phyloP scores from a whole-genome alignment of 2,888 invertebrate species.

The Melinopterus prodromus region DNA sequence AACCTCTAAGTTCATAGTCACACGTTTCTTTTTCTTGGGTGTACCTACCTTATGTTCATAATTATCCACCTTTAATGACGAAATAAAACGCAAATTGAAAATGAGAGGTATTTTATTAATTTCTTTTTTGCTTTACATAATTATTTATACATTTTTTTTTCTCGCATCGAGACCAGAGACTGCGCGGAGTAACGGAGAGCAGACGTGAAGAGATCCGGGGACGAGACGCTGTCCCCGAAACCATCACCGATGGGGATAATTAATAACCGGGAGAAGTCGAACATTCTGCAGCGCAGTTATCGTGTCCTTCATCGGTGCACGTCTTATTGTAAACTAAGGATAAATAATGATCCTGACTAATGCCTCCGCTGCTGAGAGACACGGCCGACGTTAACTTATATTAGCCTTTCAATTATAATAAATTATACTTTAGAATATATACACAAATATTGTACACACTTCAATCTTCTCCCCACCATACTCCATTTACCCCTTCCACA shows the following conservation, averaged over 20 bases:
- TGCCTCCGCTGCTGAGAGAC: constrained; percentile 52
- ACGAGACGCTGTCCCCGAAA: constrained; percentile 12
- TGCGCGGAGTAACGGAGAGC: not conserved
- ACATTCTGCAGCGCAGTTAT: constrained; percentile 51
- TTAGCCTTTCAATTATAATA: constrained; percentile 45
- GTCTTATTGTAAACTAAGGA: constrained; percentile 42
- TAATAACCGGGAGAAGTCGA: constrained; percentile 52
- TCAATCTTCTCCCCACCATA: constrained; percentile 26
- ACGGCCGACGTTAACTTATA: constrained; percentile 43
- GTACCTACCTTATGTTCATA: not conserved
- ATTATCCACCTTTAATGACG: not conserved
- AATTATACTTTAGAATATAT: constrained; percentile 52
- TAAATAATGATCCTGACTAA: constrained; percentile 53
- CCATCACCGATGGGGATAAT: constrained; percentile 44
- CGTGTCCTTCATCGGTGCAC: constrained; percentile 52
- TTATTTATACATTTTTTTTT: constrained; percentile 17
- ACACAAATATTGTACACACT: constrained; percentile 52
- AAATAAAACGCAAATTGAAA: constrained; percentile 7
- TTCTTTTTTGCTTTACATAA: constrained; percentile 20
- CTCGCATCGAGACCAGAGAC: constrained; percentile 17
- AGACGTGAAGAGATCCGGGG: not conserved
- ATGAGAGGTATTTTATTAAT: constrained; percentile 24
- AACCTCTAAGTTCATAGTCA: too few species aligned
- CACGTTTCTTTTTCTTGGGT: too few species aligned
- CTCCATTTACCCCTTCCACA: not conserved